Percentiles rank a stretch among this genome's conserved stretches.
phyloP scores from a whole-genome alignment of 2,113 vertebrate species.

The Mungos mungo region DNA sequence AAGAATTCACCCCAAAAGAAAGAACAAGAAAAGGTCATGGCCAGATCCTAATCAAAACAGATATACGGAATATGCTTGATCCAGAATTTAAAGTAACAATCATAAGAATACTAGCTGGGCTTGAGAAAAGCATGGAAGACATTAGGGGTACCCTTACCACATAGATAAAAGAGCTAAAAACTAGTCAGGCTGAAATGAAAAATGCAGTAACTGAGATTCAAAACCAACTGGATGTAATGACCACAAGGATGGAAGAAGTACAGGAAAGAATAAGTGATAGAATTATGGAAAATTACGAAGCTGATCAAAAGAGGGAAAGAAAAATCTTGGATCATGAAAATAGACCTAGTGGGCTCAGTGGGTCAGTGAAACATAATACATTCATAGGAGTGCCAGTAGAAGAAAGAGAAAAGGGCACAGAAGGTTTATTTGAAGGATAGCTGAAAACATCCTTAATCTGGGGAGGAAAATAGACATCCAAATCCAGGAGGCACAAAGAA shows the following conservation, averaged over 20 bases:
- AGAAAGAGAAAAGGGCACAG: background rate
- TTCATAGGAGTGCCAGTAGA: background rate
- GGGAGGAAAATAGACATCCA: background rate
- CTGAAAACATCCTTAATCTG: background rate
- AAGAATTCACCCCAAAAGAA: background rate
- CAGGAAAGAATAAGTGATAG: background rate
- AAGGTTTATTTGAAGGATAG: background rate
- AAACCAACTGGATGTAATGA: background rate
- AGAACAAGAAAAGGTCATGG: background rate
- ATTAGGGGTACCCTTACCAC: background rate
- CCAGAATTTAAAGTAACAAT: background rate
- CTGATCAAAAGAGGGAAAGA: background rate
- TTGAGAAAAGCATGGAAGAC: background rate
- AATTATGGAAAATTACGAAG: background rate
- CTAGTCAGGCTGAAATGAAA: background rate
- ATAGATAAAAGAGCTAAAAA: background rate
- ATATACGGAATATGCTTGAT: background rate
- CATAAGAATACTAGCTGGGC: background rate
- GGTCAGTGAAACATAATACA: background rate
- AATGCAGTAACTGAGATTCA: background rate
- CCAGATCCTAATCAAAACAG: background rate
- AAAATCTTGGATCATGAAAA: background rate
- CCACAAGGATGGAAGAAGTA: background rate
- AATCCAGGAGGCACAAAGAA: background rate
- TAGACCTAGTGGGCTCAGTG: background rate